Conservation (phyloP, 2,888 invertebrate species). For the Protonemura montana region DNA sequence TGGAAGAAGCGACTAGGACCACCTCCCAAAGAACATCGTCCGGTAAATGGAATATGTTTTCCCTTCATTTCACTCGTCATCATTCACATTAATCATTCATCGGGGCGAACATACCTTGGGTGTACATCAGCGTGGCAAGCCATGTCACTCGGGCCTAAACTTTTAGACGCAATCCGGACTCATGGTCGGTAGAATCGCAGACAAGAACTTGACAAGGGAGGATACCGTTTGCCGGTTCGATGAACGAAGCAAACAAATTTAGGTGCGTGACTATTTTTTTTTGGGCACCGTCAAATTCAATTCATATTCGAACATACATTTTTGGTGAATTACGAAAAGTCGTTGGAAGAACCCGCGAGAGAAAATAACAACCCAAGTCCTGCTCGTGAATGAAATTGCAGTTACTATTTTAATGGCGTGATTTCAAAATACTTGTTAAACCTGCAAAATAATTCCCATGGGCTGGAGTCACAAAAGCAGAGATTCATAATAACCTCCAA, state of each 20-base stretch:
- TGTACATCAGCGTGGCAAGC: background rate
- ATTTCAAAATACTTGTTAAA: too few species aligned
- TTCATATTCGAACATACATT: too few species aligned
- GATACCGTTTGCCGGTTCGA: background rate
- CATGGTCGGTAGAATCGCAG: background rate
- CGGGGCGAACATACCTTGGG: background rate
- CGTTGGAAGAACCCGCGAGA: too few species aligned
- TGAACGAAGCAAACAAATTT: background rate
- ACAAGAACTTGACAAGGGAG: background rate
- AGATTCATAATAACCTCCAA: too few species aligned
- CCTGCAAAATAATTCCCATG: too few species aligned
- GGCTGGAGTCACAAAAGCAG: too few species aligned
- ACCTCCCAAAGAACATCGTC: background rate
- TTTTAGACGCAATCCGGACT: background rate
- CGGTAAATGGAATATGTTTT: background rate
- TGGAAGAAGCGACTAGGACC: background rate
- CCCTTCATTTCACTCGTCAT: background rate
- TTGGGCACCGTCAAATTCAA: background rate
- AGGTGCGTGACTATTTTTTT: background rate
- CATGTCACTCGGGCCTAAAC: background rate
- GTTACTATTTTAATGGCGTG: too few species aligned
- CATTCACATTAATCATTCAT: conserved; percentile 7
- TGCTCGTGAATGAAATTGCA: too few species aligned
- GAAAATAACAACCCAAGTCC: too few species aligned
- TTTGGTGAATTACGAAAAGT: too few species aligned